Base-by-base conservation (phyloP, 1,140 invertebrate species). In the Drosophila parvula region DNA sequence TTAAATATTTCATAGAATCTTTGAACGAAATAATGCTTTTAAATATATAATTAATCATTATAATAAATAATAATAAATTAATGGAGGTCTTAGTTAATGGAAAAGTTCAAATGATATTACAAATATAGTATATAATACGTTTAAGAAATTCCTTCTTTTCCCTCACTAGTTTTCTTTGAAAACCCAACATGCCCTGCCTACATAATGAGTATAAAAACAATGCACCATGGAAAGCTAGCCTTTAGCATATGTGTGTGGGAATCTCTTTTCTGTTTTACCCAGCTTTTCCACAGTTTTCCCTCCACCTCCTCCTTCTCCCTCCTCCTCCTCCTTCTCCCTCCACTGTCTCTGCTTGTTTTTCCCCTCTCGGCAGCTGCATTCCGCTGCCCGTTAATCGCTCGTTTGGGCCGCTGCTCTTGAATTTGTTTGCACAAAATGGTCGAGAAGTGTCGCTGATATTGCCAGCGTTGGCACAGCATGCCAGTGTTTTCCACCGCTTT, bases 361-460 rank as follows among this genome's bases (percentile, higher is more conserved):
- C 30, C 53, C 9, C 43, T 12, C 38, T 30, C 16, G 38, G 50
- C 50, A 53, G 12, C 4, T 22, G 47, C n/a, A 56, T 10, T 16
- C 16, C 45, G 18, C 34, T 27, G 18, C 27, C 55, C 30, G 64
- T 82, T 85, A 85, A 85, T 86, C 82, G 53, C 59, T 69, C 67
- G 70, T 64, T 62, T 64, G 73, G 34, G 59, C 71, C 65, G 62
- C 50, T 62, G 57, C 50, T 50, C 45, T 58, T 48, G 68, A 64
- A 75, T 85, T 79, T 85, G 82, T 82, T 85, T 85, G 83, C 69
- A 12, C 65, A 64, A 82, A 79, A 58, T 68, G 65, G 50, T 65
- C 62, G 79, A 61, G 75, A 79, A 79, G 83, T 82, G 83, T 79
- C 70, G 79, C 55, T 50, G 68, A 71, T 80, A 64, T 62, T 61